A percentile compares a stretch with the other conserved stretches of the same genome.
phyloP scores from a whole-genome alignment of 2,888 invertebrate genomes.

The Seira musarum region DNA sequence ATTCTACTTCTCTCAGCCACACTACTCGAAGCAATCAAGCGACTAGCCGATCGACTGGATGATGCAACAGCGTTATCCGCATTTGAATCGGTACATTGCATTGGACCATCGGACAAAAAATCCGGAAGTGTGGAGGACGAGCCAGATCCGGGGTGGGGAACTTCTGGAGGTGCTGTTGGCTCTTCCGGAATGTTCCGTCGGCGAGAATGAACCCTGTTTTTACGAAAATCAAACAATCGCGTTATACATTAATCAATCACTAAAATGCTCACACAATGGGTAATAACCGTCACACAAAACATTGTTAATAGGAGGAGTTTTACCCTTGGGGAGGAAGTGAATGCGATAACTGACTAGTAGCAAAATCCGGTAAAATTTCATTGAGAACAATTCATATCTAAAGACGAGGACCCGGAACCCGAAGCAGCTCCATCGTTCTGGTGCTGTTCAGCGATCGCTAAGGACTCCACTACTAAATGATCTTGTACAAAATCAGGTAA shows the following conservation, averaged over 20 bases:
- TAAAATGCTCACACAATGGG: too few relatives aligned
- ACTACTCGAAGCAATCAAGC: conserved; percentile 24
- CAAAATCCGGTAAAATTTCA: conserved; percentile 62
- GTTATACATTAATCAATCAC: too few relatives aligned
- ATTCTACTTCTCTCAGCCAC: conserved; percentile 34
- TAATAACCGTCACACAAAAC: too few relatives aligned
- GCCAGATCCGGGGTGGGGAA: conserved; percentile 23
- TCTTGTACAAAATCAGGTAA: conserved; percentile 92
- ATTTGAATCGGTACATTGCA: conserved; percentile 72
- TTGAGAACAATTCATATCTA: conserved; percentile 59
- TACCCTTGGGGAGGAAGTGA: conserved; percentile 20
- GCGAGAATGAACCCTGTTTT: conserved; percentile 7
- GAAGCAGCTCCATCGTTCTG: conserved; percentile 40
- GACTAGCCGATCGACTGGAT: conserved; percentile 42
- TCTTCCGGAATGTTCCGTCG: conserved; percentile 37
- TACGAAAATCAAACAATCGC: too few relatives aligned
- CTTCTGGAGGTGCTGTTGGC: conserved; percentile 15
- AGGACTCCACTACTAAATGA: conserved; percentile 82
- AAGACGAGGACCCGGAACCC: conserved; percentile 31
- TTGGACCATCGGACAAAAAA: conserved; percentile 82
- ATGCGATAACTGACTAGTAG: conserved; percentile 55
- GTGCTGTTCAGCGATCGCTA: conserved; percentile 37
- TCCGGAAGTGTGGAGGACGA: conserved; percentile 76
- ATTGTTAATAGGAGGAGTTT: not conserved
- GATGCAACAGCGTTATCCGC: conserved; percentile 40